Evolutionary conservation across 2,888 invertebrate genomes (phyloP).

Genomic region (Globia sparganii): DNA sequence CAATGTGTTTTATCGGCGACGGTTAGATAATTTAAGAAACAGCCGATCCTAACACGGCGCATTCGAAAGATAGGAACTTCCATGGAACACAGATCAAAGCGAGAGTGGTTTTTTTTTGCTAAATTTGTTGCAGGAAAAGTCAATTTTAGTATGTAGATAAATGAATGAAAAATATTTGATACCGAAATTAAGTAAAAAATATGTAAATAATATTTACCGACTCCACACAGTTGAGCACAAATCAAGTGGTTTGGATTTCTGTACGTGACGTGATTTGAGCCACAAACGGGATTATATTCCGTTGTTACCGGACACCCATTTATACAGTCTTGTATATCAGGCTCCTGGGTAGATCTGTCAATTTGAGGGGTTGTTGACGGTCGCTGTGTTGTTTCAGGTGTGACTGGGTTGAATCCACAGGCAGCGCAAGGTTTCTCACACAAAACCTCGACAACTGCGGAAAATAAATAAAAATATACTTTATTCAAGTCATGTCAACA

Average conservation of each 20-base stretch:
- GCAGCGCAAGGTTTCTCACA: conserved; percentile 54
- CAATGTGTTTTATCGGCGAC: not conserved
- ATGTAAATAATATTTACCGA: conserved; percentile 69
- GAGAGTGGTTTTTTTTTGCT: not conserved
- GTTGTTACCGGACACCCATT: conserved; percentile 75
- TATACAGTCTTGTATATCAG: conserved; percentile 51
- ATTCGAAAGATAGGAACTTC: not conserved
- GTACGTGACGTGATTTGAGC: conserved; percentile 81
- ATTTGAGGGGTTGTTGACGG: conserved; percentile 2
- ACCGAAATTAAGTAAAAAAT: not conserved
- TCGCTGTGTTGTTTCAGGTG: conserved; percentile 26
- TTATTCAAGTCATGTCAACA: not conserved
- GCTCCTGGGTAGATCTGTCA: conserved; percentile 17
- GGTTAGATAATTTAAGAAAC: not conserved
- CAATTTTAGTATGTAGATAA: not conserved
- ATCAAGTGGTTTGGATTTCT: conserved; percentile 78
- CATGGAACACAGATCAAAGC: not conserved
- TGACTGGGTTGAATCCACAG: conserved; percentile 33
- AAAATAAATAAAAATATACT: conserved; percentile 10
- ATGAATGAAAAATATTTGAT: not conserved
- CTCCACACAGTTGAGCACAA: conserved; percentile 83
- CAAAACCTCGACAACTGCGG: conserved; percentile 53
- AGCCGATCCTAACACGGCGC: not conserved
- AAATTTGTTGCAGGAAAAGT: not conserved
- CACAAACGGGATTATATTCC: conserved; percentile 86